These are phyloP conservation scores for Pyrrhopygopsis socrates DNA, from an alignment of 2,888 invertebrate species.

Conservation along the genomic window DNA sequence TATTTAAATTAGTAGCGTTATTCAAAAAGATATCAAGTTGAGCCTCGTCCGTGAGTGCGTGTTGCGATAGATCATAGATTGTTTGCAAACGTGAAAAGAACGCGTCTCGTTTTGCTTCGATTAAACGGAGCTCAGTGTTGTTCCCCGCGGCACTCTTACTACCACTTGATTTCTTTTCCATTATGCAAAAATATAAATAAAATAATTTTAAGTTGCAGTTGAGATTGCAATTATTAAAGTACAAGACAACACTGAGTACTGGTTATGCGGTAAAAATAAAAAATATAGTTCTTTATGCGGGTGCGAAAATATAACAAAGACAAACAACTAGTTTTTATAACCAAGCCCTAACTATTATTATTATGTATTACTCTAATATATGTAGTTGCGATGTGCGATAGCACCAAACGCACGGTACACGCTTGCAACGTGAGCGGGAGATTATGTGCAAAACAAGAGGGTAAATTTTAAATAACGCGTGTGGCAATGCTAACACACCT, in stretches of 20 bases:
- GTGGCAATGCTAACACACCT: background rate
- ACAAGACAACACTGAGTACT: background rate
- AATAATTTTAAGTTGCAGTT: no score
- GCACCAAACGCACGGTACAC: background rate
- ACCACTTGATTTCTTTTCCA: background rate
- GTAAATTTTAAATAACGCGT: background rate
- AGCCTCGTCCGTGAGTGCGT: background rate
- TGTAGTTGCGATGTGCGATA: background rate
- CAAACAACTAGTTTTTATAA: background rate
- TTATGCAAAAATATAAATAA: background rate
- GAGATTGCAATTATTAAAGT: no score
- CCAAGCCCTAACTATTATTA: background rate
- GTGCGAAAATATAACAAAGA: background rate
- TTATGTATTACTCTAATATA: no score
- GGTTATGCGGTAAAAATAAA: background rate
- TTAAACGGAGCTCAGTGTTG: background rate
- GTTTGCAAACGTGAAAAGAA: conserved; percentile 21
- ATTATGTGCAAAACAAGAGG: background rate
- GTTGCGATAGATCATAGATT: conserved; percentile 21
- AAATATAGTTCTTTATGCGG: background rate
- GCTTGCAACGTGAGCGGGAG: background rate
- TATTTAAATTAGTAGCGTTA: conserved; percentile 1
- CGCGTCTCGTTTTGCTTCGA: conserved; percentile 11
- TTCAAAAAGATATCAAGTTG: background rate
- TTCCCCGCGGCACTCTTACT: background rate